Conservation (phyloP, 2,797 vertebrate species). For the Arctocebus calabarensis region DNA sequence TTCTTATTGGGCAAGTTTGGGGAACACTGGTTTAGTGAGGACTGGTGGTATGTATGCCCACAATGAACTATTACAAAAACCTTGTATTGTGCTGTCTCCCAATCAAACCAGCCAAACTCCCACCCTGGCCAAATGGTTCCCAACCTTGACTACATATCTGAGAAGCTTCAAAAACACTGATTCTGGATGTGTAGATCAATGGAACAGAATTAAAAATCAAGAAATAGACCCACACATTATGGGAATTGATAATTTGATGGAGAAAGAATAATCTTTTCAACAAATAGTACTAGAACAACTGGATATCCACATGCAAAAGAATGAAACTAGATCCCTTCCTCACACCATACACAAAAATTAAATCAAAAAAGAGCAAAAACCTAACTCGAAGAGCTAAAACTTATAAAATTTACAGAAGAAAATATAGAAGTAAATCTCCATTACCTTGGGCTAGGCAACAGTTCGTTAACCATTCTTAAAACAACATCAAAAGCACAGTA, state of each 20-base stretch:
- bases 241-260: background rate
- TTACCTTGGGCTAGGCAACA: background rate
- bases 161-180: background rate
- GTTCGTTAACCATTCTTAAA: conserved; percentile 15
- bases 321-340: background rate
- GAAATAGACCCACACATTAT: conserved; percentile 5
- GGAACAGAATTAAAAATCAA: background rate
- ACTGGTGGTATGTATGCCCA: background rate
- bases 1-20: background rate
- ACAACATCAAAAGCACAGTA: conserved; percentile 1
- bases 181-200: background rate
- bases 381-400: background rate
- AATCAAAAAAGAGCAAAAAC: background rate
- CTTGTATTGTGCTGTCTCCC: background rate
- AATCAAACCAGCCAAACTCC: background rate
- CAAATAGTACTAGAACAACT: background rate
- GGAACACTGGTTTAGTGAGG: background rate
- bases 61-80: background rate
- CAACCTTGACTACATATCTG: background rate
- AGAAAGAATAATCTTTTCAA: conserved; percentile 47
- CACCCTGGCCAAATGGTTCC: background rate
- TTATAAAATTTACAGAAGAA: background rate
- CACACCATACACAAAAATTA: background rate
- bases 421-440: background rate
- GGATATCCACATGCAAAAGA: background rate